Evolutionary conservation across 1,140 invertebrate genomes (phyloP), one percentile per base, ranked within the genome.

Genomic region (Carposina sasakii): DNA sequence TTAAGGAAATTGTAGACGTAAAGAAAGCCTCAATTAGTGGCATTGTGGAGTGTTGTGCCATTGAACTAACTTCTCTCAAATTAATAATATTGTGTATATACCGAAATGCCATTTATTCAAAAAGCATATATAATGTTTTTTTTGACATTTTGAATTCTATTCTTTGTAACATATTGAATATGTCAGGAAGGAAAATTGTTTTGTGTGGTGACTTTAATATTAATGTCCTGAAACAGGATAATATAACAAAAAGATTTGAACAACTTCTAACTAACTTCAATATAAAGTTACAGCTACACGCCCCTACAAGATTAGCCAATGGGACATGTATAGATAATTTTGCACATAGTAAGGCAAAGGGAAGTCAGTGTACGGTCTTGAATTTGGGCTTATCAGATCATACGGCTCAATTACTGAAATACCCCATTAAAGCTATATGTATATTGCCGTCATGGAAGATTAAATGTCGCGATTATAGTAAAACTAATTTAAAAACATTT

Each of bases 171-270:
- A 26, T 24, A 21, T 5, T 8, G 12, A 5, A 13, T 4, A 23
- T 13, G 13, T 21, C 20, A 12, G 13, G 12, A 13, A 21, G 22
- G 1, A 21, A 13, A 2, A 42, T 42, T 42, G 16, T 42, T 13
- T 3, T 42, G 4, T 17, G 21, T 10, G 39, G 39, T 13, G 39
- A 42, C 23, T 26, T 42, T 24, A 42, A 42, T 22, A 42, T 42
- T 8, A 22, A 42, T 9, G 26, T 15, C 6, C 22, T 26, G n/a
- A n/a, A 3, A 26, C 20, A 16, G 3, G 5, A 28, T 12, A 28
- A 28, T 13, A 24, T 15, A 13, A 23, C 23, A 42, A 12, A 6
- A 9, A 22, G 3, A 13, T 12, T 21, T 5, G 39, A 42, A 13
- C 16, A 12, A 2, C n/a, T 12, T 15, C 2, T 26, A 23, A 17